A percentile compares a stretch with the other conserved stretches of the same genome.
These are phyloP conservation scores for Hypomesus transpacificus DNA, from an alignment of 2,113 vertebrate genomes.

Conservation along the genomic window DNA sequence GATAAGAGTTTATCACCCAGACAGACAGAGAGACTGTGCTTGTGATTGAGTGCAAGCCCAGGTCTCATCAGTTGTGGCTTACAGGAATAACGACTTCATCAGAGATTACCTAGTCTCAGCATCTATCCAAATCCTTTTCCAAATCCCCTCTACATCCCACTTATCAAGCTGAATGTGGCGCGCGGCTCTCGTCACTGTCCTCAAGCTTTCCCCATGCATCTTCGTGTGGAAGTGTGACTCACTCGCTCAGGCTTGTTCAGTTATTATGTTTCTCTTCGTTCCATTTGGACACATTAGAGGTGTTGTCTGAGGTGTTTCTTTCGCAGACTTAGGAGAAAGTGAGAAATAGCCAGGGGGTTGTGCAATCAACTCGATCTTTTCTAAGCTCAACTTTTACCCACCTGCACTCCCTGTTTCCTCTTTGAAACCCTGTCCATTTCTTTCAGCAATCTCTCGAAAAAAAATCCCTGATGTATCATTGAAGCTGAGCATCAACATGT, in stretches of 20 bases:
- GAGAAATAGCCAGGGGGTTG: too few relatives aligned
- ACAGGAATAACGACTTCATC: slow-evolving; percentile 72
- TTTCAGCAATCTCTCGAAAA: too few relatives aligned
- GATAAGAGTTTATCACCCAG: slow-evolving; percentile 37
- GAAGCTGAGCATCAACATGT: too few relatives aligned
- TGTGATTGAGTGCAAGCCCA: slow-evolving; percentile 67
- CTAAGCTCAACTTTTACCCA: too few relatives aligned
- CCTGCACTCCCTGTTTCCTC: too few relatives aligned
- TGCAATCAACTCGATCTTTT: too few relatives aligned
- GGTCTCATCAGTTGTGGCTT: slow-evolving; percentile 72
- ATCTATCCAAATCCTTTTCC: slow-evolving; percentile 73
- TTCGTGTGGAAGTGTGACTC: slow-evolving; percentile 46
- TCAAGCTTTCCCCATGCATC: slow-evolving; percentile 64
- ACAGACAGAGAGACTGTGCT: slow-evolving; percentile 43
- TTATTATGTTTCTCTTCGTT: too few relatives aligned
- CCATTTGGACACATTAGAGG: too few relatives aligned
- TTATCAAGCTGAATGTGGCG: slow-evolving; percentile 66
- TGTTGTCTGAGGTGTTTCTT: too few relatives aligned
- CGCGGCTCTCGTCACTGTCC: slow-evolving; percentile 51
- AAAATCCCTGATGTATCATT: too few relatives aligned
- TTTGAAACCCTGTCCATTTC: too few relatives aligned
- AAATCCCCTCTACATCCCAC: slow-evolving; percentile 72
- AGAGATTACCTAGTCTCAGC: slow-evolving; percentile 73
- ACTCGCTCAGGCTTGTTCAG: slow-evolving; percentile 9
- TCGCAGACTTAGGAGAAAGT: too few relatives aligned